Evolutionary conservation across 2,888 invertebrate genomes (phyloP).

Genomic region (Drosophila rellima): DNA sequence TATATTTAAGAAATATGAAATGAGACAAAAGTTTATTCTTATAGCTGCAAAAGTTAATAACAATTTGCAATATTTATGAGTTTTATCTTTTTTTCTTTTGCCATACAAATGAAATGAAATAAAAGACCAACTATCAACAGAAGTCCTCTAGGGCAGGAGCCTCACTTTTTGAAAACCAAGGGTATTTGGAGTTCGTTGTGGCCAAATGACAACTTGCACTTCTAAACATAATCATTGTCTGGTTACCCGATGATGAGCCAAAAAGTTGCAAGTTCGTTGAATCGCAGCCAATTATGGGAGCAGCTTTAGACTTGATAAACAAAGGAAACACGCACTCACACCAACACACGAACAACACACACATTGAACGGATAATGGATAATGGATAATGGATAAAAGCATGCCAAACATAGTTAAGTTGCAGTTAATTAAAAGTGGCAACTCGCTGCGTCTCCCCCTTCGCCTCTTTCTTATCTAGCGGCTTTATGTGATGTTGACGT

Average conservation of each 20-base stretch:
- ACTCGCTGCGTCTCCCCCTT: neutral
- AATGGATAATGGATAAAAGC: constrained; percentile 8
- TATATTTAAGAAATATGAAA: neutral
- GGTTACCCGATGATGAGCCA: constrained; percentile 13
- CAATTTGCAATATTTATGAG: neutral
- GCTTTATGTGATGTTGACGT: neutral
- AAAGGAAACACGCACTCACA: constrained; percentile 26
- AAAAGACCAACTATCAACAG: neutral
- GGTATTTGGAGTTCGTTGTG: neutral
- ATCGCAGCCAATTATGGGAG: constrained; percentile 38
- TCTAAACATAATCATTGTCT: neutral
- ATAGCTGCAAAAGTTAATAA: neutral
- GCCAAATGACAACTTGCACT: neutral
- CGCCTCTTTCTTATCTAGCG: neutral
- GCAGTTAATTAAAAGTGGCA: constrained; percentile 44
- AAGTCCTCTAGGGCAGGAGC: neutral
- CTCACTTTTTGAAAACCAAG: neutral
- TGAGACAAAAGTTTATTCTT: neutral
- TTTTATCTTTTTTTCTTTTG: constrained; percentile 1
- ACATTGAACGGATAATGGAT: constrained; percentile 5
- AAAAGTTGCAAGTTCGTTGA: constrained; percentile 16
- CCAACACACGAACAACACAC: constrained; percentile 14
- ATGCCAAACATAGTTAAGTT: constrained; percentile 29
- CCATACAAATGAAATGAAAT: neutral
- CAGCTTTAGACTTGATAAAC: constrained; percentile 39